These are phyloP conservation scores for Enteromius treurensis DNA, from an alignment of 2,797 vertebrate species.

Conservation along the genomic window DNA sequence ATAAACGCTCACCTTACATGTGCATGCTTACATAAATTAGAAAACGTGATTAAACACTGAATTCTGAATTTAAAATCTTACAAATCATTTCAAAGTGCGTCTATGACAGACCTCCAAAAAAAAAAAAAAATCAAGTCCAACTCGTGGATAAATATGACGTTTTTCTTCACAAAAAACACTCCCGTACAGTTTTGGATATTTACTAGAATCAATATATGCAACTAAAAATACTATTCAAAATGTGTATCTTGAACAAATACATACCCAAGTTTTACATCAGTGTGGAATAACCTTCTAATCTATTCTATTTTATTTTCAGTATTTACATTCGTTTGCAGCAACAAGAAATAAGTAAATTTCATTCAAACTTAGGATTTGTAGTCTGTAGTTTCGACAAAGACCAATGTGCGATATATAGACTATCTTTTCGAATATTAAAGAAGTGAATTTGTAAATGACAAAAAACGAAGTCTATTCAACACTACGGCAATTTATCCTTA, in stretches of 20 bases:
- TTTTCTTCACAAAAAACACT: slow-evolving; percentile 86
- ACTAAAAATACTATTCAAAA: slow-evolving; percentile 99
- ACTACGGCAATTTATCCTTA: slow-evolving; percentile 66
- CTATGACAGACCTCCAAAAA: slow-evolving; percentile 75
- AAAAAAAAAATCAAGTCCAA: slow-evolving; percentile 81
- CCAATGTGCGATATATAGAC: slow-evolving; percentile 66
- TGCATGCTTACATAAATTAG: slow-evolving; percentile 99
- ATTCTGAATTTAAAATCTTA: slow-evolving; percentile 89
- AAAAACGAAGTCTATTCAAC: slow-evolving; percentile 54
- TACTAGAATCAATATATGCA: slow-evolving; percentile 96
- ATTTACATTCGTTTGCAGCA: slow-evolving; percentile 83
- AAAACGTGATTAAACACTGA: slow-evolving; percentile 89
- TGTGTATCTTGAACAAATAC: slow-evolving; percentile 95
- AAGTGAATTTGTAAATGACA: slow-evolving; percentile 60
- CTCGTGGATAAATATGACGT: slow-evolving; percentile 88
- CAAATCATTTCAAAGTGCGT: slow-evolving; percentile 93
- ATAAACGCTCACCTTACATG: slow-evolving; percentile 92
- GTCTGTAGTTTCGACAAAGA: slow-evolving; percentile 63
- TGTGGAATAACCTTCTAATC: slow-evolving; percentile 85
- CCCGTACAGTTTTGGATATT: slow-evolving; percentile 98
- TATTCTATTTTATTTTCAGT: slow-evolving; percentile 86
- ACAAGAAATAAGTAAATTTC: slow-evolving; percentile 67
- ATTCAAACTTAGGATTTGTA: slow-evolving; percentile 67
- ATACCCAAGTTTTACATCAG: slow-evolving; percentile 86
- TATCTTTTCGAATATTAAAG: slow-evolving; percentile 62